Evolutionary conservation across 2,888 invertebrate genomes (phyloP), one percentile per base, ranked within the genome.

Genomic region (Synanthedon myopaeformis): DNA sequence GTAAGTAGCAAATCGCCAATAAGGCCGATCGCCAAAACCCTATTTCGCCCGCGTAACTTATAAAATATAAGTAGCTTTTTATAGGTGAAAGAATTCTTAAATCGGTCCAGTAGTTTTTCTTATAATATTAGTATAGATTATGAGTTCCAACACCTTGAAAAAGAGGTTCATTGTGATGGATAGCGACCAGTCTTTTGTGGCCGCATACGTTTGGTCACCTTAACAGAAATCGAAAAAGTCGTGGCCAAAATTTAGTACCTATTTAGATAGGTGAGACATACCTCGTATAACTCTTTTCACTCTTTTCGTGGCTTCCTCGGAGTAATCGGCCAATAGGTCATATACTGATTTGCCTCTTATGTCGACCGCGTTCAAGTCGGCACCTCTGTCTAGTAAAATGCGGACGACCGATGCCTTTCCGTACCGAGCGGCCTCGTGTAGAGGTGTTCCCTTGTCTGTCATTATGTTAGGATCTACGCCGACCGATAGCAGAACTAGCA

Each of bases 351-450:
- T 92, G 55, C 93, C 93, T 59, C 92, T 90, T 8, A 91, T 89
- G 74, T 98, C 96, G 23, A 92, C 90, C 50, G 95, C 93, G 57
- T 91, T 90, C 49, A 96, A 88, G 75, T 97, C 94, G 17, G 95
- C 94, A 1, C 96, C 96, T 62, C 92, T 90, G 58, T 93, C 92
- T 13, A 98, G 85, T 42, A 97, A 89, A 0, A 94, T 90, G 53
- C 93, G 89, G 19, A 96, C 96, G 14, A 97, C 96, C 56, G 95
- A 93, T 61, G 94, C 92, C 79, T 97, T 96, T 14, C 97, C 97
- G 76, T 93, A 96, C 23, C 96, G 90, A 0, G 96, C 96, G 0
- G 98, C 97, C 75, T 97, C 97, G 85, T 98, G 98, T 58, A 98
- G 89, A 0, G 97, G 95, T 5, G 96, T 96, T 0, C 98, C 98